Conservation (phyloP, 2,113 vertebrate genomes). For the Cyanistes caeruleus region DNA sequence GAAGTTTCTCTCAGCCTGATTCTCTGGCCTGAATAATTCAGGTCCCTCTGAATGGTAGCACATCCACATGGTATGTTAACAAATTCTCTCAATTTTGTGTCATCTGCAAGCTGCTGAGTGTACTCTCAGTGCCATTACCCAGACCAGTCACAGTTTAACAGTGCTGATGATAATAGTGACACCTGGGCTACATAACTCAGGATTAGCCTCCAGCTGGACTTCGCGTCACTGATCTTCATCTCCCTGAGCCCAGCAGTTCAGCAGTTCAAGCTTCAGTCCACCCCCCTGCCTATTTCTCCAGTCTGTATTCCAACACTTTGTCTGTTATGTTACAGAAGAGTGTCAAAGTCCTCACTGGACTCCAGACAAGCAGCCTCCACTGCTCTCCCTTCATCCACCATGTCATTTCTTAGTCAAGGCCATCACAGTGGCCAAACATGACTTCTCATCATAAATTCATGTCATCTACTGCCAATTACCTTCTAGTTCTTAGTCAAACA, state of each 20-base stretch:
- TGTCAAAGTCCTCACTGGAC: background rate
- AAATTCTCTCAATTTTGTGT: background rate
- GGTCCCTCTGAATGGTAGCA: background rate
- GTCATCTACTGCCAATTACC: background rate
- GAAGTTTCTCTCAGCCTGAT: background rate
- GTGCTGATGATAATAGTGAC: background rate
- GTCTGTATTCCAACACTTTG: background rate
- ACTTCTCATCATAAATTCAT: background rate
- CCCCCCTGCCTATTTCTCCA: background rate
- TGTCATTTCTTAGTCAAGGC: background rate
- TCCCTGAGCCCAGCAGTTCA: background rate
- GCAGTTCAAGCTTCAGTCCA: background rate
- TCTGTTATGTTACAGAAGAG: background rate
- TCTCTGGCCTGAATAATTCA: background rate
- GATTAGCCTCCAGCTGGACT: background rate
- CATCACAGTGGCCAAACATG: background rate
- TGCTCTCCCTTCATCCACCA: background rate
- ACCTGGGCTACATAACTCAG: background rate
- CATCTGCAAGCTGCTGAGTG: background rate
- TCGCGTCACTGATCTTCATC: background rate
- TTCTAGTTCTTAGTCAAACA: background rate
- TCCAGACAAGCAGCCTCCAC: background rate
- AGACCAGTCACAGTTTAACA: background rate
- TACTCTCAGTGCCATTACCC: background rate
- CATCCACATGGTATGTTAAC: fast-evolving